Percentiles rank a stretch among this genome's conserved stretches.
Conservation (phyloP, 2,113 vertebrate genomes). For the Larimichthys crocea region DNA sequence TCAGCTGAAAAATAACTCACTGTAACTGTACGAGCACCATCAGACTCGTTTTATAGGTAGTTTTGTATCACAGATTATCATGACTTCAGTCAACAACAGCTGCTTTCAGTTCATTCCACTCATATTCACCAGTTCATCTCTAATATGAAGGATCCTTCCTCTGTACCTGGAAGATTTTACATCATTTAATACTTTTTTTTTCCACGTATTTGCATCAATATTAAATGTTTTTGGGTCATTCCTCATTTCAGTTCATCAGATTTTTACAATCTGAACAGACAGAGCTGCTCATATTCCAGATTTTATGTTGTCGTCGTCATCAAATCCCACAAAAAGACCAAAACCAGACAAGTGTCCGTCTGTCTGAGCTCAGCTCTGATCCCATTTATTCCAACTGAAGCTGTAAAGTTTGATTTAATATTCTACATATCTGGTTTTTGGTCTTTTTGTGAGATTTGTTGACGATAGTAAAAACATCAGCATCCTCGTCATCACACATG, state of each 20-base stretch:
- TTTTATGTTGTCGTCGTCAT: neutral
- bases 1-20: no score
- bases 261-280: neutral
- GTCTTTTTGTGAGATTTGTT: neutral
- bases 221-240: neutral
- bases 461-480: neutral
- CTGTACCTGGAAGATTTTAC: neutral
- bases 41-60: neutral
- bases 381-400: neutral
- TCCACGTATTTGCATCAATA: neutral
- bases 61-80: neutral
- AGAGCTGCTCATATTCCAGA: neutral
- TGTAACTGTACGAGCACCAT: no score
- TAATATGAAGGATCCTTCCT: neutral
- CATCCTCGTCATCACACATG: neutral
- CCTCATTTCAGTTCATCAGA: neutral
- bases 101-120: neutral
- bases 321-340: neutral
- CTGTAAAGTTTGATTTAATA: neutral
- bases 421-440: neutral
- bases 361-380: neutral
- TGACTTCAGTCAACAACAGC: neutral
- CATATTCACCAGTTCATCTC: neutral
- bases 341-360: neutral
- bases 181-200: neutral